Percentiles rank a stretch among this genome's conserved stretches.
Conservation (phyloP, 2,113 vertebrate species). For the Ibidorhyncha struthersii region DNA sequence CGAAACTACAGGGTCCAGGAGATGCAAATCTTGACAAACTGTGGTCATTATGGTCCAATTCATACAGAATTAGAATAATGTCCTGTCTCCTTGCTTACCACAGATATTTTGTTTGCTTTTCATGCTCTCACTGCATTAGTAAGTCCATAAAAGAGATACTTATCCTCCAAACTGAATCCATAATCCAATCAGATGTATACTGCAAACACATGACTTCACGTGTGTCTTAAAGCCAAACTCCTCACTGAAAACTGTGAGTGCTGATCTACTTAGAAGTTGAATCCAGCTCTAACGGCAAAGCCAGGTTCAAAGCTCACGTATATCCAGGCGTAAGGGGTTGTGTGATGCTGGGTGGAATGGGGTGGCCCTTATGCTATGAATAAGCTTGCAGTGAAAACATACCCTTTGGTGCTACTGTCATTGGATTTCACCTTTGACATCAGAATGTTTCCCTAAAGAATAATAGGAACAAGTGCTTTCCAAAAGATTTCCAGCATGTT, state of each 20-base stretch:
- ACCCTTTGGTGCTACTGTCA: constrained; percentile 21
- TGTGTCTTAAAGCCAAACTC: background rate
- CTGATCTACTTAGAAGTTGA: background rate
- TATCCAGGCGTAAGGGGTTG: background rate
- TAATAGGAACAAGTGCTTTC: constrained; percentile 38
- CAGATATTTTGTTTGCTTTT: background rate
- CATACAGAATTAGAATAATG: background rate
- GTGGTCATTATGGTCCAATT: background rate
- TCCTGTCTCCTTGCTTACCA: background rate
- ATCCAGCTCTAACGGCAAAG: background rate
- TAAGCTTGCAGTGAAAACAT: background rate
- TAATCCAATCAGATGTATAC: background rate
- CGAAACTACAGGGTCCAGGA: background rate
- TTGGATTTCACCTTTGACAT: constrained; percentile 37
- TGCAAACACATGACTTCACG: background rate
- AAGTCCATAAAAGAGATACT: background rate
- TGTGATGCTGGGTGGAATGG: background rate
- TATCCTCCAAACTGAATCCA: background rate
- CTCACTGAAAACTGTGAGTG: background rate
- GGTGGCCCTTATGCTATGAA: background rate
- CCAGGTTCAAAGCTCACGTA: background rate
- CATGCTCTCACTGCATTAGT: background rate
- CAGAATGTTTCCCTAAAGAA: constrained; percentile 38
- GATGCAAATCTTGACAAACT: background rate
- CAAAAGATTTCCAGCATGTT: constrained; percentile 17